Conservation (phyloP, 2,797 vertebrate species). For the Lithobates pipiens region DNA sequence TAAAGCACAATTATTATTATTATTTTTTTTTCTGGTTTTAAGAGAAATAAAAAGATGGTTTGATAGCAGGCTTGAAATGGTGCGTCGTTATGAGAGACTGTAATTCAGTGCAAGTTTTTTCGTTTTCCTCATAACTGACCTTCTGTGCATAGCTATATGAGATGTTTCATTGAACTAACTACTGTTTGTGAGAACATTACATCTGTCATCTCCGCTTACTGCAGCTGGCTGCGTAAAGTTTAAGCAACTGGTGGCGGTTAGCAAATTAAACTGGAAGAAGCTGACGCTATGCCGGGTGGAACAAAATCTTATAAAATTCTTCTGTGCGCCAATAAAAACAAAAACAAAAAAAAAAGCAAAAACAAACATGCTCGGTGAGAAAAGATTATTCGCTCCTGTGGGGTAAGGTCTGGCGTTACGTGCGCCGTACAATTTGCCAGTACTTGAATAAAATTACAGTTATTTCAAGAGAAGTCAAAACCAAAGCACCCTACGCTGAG, state of each 20-base stretch:
- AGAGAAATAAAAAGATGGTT: slow-evolving; percentile 17
- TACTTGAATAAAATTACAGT: too few relatives aligned
- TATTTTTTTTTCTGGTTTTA: not conserved
- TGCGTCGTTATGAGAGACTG: not conserved
- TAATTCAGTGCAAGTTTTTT: not conserved
- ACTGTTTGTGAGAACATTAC: not conserved
- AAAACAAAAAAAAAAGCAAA: too few relatives aligned
- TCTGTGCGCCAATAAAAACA: not conserved
- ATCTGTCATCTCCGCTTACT: not conserved
- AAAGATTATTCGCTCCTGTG: too few relatives aligned
- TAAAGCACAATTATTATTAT: slow-evolving; percentile 12
- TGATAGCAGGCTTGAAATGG: slow-evolving; percentile 14
- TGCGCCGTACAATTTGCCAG: too few relatives aligned
- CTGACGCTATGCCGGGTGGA: not conserved
- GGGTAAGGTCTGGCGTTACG: too few relatives aligned
- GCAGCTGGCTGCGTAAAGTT: not conserved
- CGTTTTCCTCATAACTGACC: not conserved
- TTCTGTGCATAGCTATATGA: not conserved
- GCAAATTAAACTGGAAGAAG: not conserved
- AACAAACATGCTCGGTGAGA: not conserved
- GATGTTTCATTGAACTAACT: not conserved
- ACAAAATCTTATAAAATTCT: not conserved
- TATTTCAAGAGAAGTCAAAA: too few relatives aligned
- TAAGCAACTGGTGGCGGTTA: not conserved
- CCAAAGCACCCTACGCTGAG: too few relatives aligned